Percentiles rank a stretch among this genome's conserved stretches.
phyloP scores from a whole-genome alignment of 2,888 invertebrate genomes.

The Ephialtes manifestator region DNA sequence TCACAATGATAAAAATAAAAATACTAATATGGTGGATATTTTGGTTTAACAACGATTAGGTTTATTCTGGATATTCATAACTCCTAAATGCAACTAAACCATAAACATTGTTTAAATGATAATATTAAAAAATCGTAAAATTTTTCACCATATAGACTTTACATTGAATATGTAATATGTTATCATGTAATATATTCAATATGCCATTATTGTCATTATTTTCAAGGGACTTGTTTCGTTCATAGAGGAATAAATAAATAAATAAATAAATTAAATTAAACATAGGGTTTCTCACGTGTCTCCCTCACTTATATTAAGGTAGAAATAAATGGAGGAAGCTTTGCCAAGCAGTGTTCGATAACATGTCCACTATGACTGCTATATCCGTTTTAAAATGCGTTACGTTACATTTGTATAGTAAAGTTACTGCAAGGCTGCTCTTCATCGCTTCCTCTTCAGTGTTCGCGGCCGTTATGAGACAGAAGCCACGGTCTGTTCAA shows the following conservation, averaged over 20 bases:
- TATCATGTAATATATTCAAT: too few relatives aligned
- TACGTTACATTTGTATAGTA: conserved; percentile 3
- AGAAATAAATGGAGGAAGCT: background rate
- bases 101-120: background rate
- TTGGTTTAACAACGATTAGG: too few relatives aligned
- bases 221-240: too few relatives aligned
- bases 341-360: background rate
- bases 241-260: too few relatives aligned
- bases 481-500: conserved; percentile 56
- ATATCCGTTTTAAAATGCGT: background rate
- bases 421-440: background rate
- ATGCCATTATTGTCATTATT: too few relatives aligned
- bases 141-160: too few relatives aligned
- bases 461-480: conserved; percentile 47
- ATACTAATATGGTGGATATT: too few relatives aligned
- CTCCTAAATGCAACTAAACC: background rate
- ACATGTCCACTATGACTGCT: background rate
- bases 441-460: conserved; percentile 34
- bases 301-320: background rate
- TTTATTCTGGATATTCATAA: too few relatives aligned
- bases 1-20: too few relatives aligned
- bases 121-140: too few relatives aligned
- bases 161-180: too few relatives aligned
- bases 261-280: too few relatives aligned
- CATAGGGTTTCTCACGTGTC: background rate